Evolutionary conservation across 2,888 invertebrate species (phyloP), one percentile per base, ranked within the genome.

Genomic region (Priocnemis perturbator): DNA sequence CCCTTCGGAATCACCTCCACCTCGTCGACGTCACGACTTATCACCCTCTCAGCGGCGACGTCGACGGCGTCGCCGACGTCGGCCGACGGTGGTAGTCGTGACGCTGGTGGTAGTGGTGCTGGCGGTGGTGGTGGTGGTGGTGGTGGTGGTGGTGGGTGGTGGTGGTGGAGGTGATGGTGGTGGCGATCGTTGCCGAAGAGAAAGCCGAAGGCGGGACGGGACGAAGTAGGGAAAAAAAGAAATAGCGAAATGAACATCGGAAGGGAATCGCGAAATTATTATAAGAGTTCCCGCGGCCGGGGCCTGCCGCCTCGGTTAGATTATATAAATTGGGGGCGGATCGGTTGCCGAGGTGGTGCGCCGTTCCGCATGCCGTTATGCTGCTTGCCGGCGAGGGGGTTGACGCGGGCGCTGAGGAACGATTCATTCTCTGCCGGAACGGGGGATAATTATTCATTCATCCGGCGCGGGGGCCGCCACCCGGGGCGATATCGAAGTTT

Each of bases 181-280:
- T 65, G 69, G 69, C 62, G 67, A 64, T 69, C 63, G 69, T 65
- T 62, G 67, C 64, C 67, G 62, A 60, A 60, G 60, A 45, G 56
- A 52, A 65, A 61, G 52, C 58, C 62, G 63, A 48, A 62, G 60
- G 63, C 53, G 61, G 19, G 57, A 64, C 21, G 60, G n/a, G 53
- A 52, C 19, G 26, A 47, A 68, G 53, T 56, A 58, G 67, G 63
- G 69, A 77, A 69, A 78, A 79, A 78, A 84, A 85, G 86, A 86
- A 88, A 88, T 87, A 87, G 87, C 87, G 88, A 89, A 89, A 88
- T 88, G 88, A 88, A 87, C 89, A 89, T 88, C 88, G 83, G 76
- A 70, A 70, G 71, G 81, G 84, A 85, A 86, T 86, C 83, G 20
- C 60, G 85, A 85, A 87, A 88, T 89, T 88, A 88, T 88, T 88